Base-by-base conservation (phyloP, 2,797 vertebrate species). In the Enteromius viviparus region DNA sequence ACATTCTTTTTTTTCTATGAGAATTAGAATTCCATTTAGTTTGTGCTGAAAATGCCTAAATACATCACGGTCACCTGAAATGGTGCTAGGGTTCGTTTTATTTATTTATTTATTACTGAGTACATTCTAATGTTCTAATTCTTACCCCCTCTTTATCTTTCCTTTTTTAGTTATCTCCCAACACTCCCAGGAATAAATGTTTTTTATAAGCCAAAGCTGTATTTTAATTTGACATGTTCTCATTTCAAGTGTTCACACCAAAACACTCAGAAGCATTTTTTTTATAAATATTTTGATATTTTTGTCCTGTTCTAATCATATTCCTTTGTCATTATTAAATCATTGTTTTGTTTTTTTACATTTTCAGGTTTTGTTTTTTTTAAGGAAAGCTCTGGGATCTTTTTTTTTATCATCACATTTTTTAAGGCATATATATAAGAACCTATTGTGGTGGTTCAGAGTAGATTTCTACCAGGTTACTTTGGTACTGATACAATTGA, bases 121-220 rank as follows among this genome's bases (percentile, higher is more conserved):
- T 32, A 60, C 83, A 84, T 84, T 85, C 45, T 85, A 71, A 69
- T 34, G 45, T 85, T 82, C 23, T 78, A 84, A 77, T 62, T 84
- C 77, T 66, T 40, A 74, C 76, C 55, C 81, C 55, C 51, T 72
- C 81, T 82, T 11, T 87, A 82, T 23, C 9, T 70, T 76, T 60
- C 77, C 78, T 76, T 55, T 49, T 74, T 1, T 76, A 70, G 21
- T 37, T 84, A 26, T 66, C 69, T 89, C 88, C 15, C 9, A 42
- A 91, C 90, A 87, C 87, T 87, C 76, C 84, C 64, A 78, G 84
- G 58, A 91, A 85, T 91, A 84, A 32, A 58, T 21, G 42, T 21
- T 49, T 84, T 66, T 66, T 49, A 69, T 40, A 80, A 82, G 88
- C 88, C 90, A 90, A 90, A 92, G 89, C 87, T 91, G 88, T 86